These are phyloP conservation scores for Heteromormyrus szaboi DNA, from an alignment of 2,797 vertebrate species.

Conservation along the genomic window DNA sequence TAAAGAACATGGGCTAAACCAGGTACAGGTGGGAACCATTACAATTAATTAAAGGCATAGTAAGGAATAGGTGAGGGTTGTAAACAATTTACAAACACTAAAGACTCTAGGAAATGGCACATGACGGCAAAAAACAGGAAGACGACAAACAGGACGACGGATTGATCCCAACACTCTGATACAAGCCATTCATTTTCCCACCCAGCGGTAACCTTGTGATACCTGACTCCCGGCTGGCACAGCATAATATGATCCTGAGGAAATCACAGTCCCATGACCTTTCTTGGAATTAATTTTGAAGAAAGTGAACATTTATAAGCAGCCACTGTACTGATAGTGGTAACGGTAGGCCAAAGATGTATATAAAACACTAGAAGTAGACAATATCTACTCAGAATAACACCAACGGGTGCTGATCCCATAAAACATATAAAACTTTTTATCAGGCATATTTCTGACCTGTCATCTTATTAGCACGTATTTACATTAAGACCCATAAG, in stretches of 20 bases:
- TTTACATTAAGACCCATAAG: neutral
- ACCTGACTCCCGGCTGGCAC: conserved; percentile 2
- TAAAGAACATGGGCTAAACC: neutral
- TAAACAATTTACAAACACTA: neutral
- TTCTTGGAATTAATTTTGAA: conserved; percentile 13
- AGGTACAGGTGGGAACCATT: neutral
- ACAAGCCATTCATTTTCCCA: conserved; percentile 19
- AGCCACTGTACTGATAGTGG: neutral
- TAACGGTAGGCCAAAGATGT: neutral
- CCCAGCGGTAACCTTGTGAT: conserved; percentile 18
- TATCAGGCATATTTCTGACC: neutral
- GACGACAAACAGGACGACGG: neutral
- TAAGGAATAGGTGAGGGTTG: neutral
- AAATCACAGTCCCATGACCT: conserved; percentile 18
- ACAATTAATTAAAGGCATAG: neutral
- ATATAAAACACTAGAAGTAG: neutral
- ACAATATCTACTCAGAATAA: neutral
- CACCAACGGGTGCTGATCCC: neutral
- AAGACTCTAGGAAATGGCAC: neutral
- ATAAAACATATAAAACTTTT: neutral
- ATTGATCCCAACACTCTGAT: neutral
- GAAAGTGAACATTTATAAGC: conserved; percentile 15
- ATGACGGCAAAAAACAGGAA: neutral
- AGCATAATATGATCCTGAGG: conserved; percentile 14
- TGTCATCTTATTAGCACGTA: neutral